A percentile compares a stretch with the other conserved stretches of the same genome.
Evolutionary conservation across 2,888 invertebrate genomes (phyloP).

Genomic region (Dendrolimus pini): DNA sequence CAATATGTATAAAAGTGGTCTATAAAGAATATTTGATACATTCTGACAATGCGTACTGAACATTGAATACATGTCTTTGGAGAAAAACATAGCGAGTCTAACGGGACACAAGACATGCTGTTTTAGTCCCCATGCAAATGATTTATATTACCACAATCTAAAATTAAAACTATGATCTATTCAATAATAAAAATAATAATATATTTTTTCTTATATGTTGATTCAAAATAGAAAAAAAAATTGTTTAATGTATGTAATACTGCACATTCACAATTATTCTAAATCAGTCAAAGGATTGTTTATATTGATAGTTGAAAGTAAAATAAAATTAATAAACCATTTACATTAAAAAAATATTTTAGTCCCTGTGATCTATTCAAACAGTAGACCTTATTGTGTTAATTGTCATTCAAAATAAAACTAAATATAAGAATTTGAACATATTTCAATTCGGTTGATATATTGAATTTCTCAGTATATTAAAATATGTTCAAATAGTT

Average conservation of each 20-base stretch:
- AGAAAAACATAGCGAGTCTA: slow-evolving; percentile 15
- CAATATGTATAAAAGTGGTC: slow-evolving; percentile 19
- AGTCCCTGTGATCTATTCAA: slow-evolving; percentile 22
- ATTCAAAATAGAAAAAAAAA: slow-evolving; percentile 64
- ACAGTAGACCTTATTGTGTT: slow-evolving; percentile 15
- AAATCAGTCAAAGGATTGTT: slow-evolving; percentile 68
- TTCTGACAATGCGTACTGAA: slow-evolving; percentile 21
- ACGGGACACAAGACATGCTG: slow-evolving; percentile 15
- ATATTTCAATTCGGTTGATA: slow-evolving; percentile 28
- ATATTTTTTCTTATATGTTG: slow-evolving; percentile 47
- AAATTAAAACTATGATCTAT: slow-evolving; percentile 42
- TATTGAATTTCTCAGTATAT: slow-evolving; percentile 14
- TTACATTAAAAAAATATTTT: slow-evolving; percentile 11
- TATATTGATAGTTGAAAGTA: slow-evolving; percentile 43
- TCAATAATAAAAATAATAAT: slow-evolving; percentile 65
- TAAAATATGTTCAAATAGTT: slow-evolving; percentile 48
- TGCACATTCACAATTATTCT: slow-evolving; percentile 66
- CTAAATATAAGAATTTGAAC: slow-evolving; percentile 42
- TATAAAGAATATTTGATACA: slow-evolving; percentile 17
- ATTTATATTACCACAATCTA: slow-evolving; percentile 16
- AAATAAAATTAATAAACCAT: slow-evolving; percentile 19
- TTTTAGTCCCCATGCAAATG: not conserved
- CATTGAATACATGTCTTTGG: slow-evolving; percentile 18
- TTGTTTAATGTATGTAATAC: slow-evolving; percentile 62
- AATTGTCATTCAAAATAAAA: slow-evolving; percentile 22